Evolutionary conservation across 1,140 invertebrate genomes (phyloP).

Genomic region (Camponotus floridanus): DNA sequence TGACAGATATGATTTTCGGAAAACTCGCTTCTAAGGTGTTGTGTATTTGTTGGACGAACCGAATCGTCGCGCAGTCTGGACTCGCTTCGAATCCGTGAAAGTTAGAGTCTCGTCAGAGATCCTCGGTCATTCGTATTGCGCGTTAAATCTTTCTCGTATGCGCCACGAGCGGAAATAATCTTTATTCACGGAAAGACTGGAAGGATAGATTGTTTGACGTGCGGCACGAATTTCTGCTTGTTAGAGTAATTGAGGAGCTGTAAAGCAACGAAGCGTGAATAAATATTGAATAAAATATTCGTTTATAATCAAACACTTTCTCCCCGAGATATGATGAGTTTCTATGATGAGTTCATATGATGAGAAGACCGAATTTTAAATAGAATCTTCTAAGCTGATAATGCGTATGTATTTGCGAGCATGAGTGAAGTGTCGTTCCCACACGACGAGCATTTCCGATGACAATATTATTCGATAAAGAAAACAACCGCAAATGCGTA

Average conservation of each 20-base stretch:
- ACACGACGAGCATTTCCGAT: background rate
- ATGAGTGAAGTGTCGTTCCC: background rate
- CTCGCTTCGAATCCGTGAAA: background rate
- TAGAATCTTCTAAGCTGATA: background rate
- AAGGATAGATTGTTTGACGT: constrained; percentile 32
- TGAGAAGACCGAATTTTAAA: background rate
- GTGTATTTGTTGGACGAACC: background rate
- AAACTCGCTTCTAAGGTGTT: too few relatives aligned
- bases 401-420: too few relatives aligned
- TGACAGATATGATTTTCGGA: constrained; percentile 54
- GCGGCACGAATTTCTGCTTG: constrained; percentile 41
- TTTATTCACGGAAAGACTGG: constrained; percentile 15
- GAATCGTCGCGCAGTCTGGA: background rate
- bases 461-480: background rate
- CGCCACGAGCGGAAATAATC: constrained; percentile 25
- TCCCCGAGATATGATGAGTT: constrained; percentile 39
- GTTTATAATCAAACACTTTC: constrained; percentile 59
- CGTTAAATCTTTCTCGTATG: background rate
- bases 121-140: constrained; percentile 24
- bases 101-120: background rate
- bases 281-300: constrained; percentile 54
- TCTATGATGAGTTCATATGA: too few relatives aligned
- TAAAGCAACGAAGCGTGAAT: constrained; percentile 49
- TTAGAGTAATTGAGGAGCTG: constrained; percentile 60
- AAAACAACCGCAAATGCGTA: constrained; percentile 9